A percentile compares a stretch with the other conserved stretches of the same genome.
Evolutionary conservation across 2,113 vertebrate species (phyloP).

Genomic region (human): DNA sequence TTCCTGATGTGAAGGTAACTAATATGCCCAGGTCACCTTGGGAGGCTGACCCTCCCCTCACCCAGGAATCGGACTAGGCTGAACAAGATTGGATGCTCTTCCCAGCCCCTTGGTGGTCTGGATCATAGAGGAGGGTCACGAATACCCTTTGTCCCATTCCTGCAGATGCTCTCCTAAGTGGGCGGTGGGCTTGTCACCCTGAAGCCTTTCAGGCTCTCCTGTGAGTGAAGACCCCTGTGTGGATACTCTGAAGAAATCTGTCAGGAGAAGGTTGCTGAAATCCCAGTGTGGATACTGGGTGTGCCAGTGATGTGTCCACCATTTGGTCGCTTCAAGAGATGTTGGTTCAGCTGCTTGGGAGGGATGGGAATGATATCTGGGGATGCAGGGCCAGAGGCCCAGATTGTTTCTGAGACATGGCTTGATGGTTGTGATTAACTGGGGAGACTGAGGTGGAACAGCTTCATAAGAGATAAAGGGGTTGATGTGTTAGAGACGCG

Average conservation of each 20-base stretch:
- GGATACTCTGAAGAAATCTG: constrained; percentile 38
- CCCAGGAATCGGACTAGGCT: background rate
- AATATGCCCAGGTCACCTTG: background rate
- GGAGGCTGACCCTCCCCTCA: background rate
- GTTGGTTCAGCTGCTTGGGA: constrained; percentile 79
- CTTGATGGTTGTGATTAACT: constrained; percentile 64
- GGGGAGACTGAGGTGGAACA: background rate
- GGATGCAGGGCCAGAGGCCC: background rate
- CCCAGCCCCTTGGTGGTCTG: background rate
- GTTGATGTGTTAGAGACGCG: background rate
- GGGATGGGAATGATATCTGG: constrained; percentile 73
- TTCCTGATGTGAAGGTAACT: background rate
- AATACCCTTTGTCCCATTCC: constrained; percentile 59
- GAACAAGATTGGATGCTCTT: background rate
- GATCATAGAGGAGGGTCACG: background rate
- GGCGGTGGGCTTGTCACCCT: constrained; percentile 56
- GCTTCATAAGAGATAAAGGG: constrained; percentile 20
- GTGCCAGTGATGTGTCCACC: constrained; percentile 66
- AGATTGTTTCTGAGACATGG: background rate
- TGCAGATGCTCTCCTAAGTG: constrained; percentile 64
- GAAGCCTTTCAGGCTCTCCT: constrained; percentile 22
- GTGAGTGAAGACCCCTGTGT: constrained; percentile 36
- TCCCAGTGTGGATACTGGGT: constrained; percentile 41
- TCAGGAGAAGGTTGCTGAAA: constrained; percentile 57
- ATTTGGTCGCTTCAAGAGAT: constrained; percentile 72